Conservation (phyloP, 2,113 vertebrate species). For the Ovibos moschatus region DNA sequence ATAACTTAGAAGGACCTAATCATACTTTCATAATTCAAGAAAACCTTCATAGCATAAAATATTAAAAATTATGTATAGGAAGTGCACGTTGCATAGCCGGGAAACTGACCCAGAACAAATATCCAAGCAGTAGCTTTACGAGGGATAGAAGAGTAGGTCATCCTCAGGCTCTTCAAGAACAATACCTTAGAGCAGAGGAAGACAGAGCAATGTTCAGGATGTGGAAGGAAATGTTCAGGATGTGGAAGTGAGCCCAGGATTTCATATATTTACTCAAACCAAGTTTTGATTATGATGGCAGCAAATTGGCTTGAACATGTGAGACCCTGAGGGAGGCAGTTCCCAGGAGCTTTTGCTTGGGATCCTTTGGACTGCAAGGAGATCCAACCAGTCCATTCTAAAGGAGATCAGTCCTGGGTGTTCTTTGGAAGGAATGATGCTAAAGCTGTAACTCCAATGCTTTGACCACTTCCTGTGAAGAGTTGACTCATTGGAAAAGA, state of each 20-base stretch:
- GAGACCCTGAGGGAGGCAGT: not conserved
- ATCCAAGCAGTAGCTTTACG: not conserved
- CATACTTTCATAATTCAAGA: not conserved
- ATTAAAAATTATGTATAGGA: not conserved
- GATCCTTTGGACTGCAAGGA: not conserved
- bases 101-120: not conserved
- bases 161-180: not conserved
- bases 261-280: not conserved
- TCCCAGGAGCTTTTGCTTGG: not conserved
- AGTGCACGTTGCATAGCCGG: not conserved
- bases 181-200: not conserved
- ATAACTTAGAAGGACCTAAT: not conserved
- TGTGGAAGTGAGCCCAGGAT: not conserved
- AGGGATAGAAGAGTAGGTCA: not conserved
- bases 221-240: not conserved
- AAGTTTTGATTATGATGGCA: not conserved
- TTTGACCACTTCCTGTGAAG: no score
- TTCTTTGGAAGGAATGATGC: no score
- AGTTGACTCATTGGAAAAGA: no score
- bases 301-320: not conserved
- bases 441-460: no score
- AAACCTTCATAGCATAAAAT: not conserved
- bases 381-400: no score
- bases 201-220: not conserved
- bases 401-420: no score